Evolutionary conservation across 1,140 invertebrate genomes (phyloP).

Genomic region (Rhynchophorus ferrugineus): DNA sequence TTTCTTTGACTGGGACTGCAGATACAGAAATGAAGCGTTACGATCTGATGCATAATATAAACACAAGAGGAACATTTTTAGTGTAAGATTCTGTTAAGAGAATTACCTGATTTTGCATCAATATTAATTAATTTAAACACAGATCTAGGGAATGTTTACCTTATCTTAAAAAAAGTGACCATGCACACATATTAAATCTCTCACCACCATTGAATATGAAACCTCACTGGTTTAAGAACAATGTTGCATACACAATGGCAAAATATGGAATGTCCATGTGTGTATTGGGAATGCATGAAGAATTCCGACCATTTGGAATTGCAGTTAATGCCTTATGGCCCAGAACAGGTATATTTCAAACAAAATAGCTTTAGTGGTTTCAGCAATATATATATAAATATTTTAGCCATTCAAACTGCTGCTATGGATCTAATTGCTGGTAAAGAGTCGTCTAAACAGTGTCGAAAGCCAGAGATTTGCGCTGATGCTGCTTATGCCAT

Average conservation of each 20-base stretch:
- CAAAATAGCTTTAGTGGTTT: not conserved
- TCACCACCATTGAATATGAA: constrained; percentile 91
- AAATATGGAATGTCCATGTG: constrained; percentile 99
- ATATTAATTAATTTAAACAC: constrained; percentile 30
- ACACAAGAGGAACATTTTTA: constrained; percentile 86
- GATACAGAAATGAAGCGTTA: constrained; percentile 93
- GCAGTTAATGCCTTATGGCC: constrained; percentile 98
- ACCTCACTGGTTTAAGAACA: constrained; percentile 83
- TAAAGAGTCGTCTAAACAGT: constrained; percentile 49
- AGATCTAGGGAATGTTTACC: constrained; percentile 92
- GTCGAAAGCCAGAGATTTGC: constrained; percentile 87
- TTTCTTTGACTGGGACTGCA: constrained; percentile 78
- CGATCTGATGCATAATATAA: constrained; percentile 89
- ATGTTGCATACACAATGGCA: constrained; percentile 96
- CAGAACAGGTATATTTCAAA: constrained; percentile 63
- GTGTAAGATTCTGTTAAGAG: constrained; percentile 52
- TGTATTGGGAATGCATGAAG: constrained; percentile 91
- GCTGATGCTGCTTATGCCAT: constrained; percentile 92
- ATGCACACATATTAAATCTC: constrained; percentile 94
- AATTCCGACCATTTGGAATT: constrained; percentile 76
- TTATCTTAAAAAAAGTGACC: constrained; percentile 77
- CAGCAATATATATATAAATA: constrained; percentile 1
- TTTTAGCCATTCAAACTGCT: constrained; percentile 83
- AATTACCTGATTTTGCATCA: not conserved
- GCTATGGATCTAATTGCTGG: constrained; percentile 94